Evolutionary conservation across 1,140 invertebrate genomes (phyloP).

Genomic region (Drosophila pseudoananassae): DNA sequence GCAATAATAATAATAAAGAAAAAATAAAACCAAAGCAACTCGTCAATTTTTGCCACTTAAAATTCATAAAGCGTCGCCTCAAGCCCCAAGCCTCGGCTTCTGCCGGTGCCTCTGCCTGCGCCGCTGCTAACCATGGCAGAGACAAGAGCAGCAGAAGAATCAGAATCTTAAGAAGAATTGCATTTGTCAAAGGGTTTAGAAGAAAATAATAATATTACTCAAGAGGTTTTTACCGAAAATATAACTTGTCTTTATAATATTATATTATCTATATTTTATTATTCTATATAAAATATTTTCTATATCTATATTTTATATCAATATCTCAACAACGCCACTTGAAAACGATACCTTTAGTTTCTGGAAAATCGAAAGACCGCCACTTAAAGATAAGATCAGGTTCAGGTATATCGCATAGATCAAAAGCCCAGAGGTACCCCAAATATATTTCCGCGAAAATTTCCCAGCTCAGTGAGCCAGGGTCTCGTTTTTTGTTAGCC

Average conservation of each 20-base stretch:
- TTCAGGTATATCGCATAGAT: conserved; percentile 50
- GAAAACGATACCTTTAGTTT: not conserved
- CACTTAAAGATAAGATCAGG: conserved; percentile 1
- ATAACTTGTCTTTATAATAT: not conserved
- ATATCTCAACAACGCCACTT: not conserved
- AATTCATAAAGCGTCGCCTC: conserved; percentile 74
- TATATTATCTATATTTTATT: not conserved
- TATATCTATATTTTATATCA: not conserved
- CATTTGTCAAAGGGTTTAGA: not conserved
- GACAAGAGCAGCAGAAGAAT: not conserved
- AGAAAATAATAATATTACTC: no score
- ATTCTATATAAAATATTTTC: no score
- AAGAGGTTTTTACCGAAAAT: no score
- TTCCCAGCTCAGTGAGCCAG: conserved; percentile 53
- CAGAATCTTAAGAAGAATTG: not conserved
- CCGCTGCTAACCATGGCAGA: not conserved
- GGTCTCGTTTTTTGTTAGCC: conserved; percentile 1
- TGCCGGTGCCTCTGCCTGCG: not conserved
- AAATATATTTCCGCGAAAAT: conserved; percentile 65
- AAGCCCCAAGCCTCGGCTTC: conserved; percentile 8
- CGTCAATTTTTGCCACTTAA: conserved; percentile 78
- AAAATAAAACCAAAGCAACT: conserved; percentile 80
- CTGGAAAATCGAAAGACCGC: conserved; percentile 4
- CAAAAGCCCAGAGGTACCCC: conserved; percentile 17
- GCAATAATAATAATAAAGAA: conserved; percentile 66